These are phyloP conservation scores for Nanger granti DNA, from an alignment of 2,113 vertebrate species.

Conservation along the genomic window DNA sequence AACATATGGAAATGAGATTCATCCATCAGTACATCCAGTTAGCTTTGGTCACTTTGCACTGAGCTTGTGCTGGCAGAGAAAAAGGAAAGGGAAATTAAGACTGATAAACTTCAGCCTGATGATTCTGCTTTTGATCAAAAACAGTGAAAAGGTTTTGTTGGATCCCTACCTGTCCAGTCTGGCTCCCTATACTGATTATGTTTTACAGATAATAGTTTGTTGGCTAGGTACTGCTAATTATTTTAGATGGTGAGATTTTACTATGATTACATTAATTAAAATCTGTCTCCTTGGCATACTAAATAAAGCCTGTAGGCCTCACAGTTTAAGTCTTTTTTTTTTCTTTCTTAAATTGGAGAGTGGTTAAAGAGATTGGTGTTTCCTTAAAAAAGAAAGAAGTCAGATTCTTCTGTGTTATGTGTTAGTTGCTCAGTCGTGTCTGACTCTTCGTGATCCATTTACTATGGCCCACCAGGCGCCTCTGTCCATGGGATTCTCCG, in stretches of 20 bases:
- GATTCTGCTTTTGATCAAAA: background rate
- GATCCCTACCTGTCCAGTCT: background rate
- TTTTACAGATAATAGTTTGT: constrained; percentile 31
- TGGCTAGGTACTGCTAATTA: constrained; percentile 36
- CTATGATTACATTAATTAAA: constrained; percentile 58
- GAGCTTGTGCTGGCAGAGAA: background rate
- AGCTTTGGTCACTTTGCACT: background rate
- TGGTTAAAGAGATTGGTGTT: background rate
- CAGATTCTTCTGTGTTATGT: background rate
- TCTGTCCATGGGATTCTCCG: background rate
- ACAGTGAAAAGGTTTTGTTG: background rate
- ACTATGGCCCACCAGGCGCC: background rate
- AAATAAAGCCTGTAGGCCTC: background rate
- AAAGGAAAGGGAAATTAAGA: background rate
- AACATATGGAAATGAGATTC: background rate
- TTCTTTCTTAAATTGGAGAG: background rate
- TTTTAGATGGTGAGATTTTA: constrained; percentile 52
- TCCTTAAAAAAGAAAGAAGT: background rate
- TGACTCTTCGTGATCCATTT: background rate
- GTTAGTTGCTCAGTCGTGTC: background rate
- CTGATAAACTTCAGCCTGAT: background rate
- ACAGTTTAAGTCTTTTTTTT: background rate
- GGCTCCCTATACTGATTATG: constrained; percentile 9
- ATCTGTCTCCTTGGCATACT: constrained; percentile 20
- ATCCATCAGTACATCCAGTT: background rate